phyloP scores from a whole-genome alignment of 2,888 invertebrate species.

The Pseudococcus viburni region DNA sequence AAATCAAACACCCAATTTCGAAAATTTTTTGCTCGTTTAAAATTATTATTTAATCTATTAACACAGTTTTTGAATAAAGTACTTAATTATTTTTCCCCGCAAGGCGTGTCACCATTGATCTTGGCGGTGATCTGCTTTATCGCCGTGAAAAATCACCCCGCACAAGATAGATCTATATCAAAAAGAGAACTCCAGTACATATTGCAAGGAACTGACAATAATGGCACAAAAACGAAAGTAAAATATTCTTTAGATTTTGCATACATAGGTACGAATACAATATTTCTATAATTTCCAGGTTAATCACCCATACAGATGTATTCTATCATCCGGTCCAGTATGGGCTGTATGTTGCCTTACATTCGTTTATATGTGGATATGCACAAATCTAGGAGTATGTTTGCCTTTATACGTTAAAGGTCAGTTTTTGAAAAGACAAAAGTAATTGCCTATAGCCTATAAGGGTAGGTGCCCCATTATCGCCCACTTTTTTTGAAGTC shows the following conservation, averaged over 20 bases:
- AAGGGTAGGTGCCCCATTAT: no score
- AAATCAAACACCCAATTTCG: no score
- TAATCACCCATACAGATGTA: neutral
- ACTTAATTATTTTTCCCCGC: no score
- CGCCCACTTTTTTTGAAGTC: no score
- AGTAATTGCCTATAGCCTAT: no score
- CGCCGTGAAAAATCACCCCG: neutral
- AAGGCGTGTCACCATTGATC: neutral
- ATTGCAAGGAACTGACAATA: neutral
- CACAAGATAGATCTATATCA: constrained; percentile 4
- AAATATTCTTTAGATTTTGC: neutral
- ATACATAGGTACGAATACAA: neutral
- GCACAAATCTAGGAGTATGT: neutral
- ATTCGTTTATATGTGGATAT: neutral
- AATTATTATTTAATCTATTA: no score
- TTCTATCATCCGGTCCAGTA: neutral
- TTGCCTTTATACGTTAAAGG: no score
- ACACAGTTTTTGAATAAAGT: no score
- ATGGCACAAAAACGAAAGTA: neutral
- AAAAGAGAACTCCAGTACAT: no score
- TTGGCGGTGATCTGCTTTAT: neutral
- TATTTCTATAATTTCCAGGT: neutral
- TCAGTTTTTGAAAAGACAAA: no score
- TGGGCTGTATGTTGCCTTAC: neutral
- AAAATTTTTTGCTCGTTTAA: no score